A percentile compares a stretch with the other conserved stretches of the same genome.
Evolutionary conservation across 2,113 vertebrate genomes (phyloP).

Genomic region (Crotophaga sulcirostris): DNA sequence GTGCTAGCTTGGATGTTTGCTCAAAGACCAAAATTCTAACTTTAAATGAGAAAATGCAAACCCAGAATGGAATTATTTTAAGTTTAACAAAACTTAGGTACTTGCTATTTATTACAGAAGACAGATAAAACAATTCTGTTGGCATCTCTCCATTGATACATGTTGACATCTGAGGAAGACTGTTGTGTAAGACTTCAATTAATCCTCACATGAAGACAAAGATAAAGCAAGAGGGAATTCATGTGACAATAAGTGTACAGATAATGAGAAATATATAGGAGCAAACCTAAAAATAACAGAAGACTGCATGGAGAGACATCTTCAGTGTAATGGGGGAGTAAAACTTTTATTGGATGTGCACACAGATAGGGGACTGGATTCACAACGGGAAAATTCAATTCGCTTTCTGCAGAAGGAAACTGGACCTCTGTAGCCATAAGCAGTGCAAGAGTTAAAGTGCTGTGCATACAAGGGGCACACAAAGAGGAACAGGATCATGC

Average conservation of each 20-base stretch:
- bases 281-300: neutral
- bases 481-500: rapidly evolving
- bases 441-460: neutral
- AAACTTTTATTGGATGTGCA: neutral
- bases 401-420: neutral
- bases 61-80: neutral
- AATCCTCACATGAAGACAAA: neutral
- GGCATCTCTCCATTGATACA: neutral
- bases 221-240: neutral
- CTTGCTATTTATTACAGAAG: neutral
- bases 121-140: neutral
- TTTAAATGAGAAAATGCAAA: neutral
- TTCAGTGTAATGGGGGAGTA: rapidly evolving
- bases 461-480: rapidly evolving
- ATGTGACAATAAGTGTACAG: rapidly evolving
- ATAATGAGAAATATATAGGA: neutral
- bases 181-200: neutral
- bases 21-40: neutral
- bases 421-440: rapidly evolving
- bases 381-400: neutral
- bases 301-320: neutral
- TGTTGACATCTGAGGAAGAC: neutral
- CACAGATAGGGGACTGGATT: rapidly evolving
- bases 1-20: neutral
- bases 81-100: neutral